phyloP scores from a whole-genome alignment of 2,113 vertebrate genomes.

The Donacobius atricapilla region DNA sequence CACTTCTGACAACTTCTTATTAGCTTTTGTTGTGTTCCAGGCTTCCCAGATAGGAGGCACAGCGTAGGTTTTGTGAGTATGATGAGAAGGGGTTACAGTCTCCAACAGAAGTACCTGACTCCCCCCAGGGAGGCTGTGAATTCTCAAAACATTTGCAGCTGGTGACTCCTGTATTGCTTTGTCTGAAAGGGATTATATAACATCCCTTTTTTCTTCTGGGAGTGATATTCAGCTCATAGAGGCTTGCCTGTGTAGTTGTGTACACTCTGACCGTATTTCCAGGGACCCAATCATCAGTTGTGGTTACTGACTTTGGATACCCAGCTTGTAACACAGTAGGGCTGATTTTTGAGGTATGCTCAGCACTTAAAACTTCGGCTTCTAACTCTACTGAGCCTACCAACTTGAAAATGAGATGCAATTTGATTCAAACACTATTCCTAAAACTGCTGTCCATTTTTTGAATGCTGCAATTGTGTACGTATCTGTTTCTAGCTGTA shows the following conservation, averaged over 20 bases:
- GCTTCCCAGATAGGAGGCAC: neutral
- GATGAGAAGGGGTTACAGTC: neutral
- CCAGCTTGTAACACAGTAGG: neutral
- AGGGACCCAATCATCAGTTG: neutral
- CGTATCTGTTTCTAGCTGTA: neutral
- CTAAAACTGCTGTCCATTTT: neutral
- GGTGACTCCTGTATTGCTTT: neutral
- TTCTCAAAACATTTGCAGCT: neutral
- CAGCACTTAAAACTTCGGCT: neutral
- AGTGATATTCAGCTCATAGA: neutral
- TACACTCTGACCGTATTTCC: neutral
- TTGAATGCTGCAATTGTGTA: neutral
- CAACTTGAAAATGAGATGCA: conserved; percentile 17
- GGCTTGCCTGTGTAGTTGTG: neutral
- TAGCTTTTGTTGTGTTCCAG: neutral
- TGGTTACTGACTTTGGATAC: neutral
- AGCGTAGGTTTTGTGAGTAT: neutral
- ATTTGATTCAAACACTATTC: neutral
- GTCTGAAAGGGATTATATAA: neutral
- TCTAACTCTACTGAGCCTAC: neutral
- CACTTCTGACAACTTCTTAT: neutral
- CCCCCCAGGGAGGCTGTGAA: neutral
- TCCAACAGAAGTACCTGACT: neutral
- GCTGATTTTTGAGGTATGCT: neutral
- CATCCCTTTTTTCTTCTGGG: neutral